A percentile compares a stretch with the other conserved stretches of the same genome.
Evolutionary conservation across 2,797 vertebrate species (phyloP).

Genomic region (Sebastes trivittatus): DNA sequence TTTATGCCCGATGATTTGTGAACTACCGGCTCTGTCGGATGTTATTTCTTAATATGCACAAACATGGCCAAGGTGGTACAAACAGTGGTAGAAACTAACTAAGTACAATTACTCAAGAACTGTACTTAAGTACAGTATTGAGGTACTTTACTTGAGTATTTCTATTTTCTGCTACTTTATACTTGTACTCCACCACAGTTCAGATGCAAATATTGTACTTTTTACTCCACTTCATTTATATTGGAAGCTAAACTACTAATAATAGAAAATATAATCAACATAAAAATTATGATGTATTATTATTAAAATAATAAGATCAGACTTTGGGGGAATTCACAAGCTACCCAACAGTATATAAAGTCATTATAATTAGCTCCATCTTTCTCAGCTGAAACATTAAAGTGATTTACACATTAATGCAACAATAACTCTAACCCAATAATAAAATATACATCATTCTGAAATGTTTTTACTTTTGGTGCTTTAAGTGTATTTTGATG

Average conservation of each 20-base stretch:
- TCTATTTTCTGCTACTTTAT: too few relatives aligned
- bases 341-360: too few relatives aligned
- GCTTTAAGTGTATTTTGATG: background rate
- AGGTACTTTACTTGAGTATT: background rate
- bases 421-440: background rate
- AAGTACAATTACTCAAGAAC: background rate
- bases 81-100: background rate
- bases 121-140: background rate
- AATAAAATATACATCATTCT: background rate
- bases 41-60: background rate
- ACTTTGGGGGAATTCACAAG: too few relatives aligned
- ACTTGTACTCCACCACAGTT: background rate
- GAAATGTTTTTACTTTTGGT: background rate
- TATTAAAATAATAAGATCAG: too few relatives aligned
- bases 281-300: background rate
- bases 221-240: background rate
- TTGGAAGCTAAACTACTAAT: background rate
- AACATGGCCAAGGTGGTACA: background rate
- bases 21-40: conserved; percentile 37
- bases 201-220: background rate
- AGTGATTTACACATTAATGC: background rate
- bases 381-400: background rate
- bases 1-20: background rate
- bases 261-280: background rate
- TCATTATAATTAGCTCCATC: fast-evolving